A percentile compares a stretch with the other conserved stretches of the same genome.
These are phyloP conservation scores for Ophion obscuratus DNA, from an alignment of 2,888 invertebrate species.

Conservation along the genomic window DNA sequence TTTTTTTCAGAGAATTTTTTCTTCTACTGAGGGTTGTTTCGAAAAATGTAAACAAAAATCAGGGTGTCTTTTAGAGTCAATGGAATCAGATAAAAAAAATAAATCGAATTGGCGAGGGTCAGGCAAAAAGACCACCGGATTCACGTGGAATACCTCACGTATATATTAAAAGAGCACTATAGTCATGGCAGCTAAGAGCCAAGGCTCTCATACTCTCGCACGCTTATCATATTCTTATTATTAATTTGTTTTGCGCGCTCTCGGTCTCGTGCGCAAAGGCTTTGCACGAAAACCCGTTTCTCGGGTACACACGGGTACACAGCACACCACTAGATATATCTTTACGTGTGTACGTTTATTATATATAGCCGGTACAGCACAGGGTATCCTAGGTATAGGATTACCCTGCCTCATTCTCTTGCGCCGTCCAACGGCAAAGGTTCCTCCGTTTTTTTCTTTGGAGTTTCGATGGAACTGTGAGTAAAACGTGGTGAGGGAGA, in stretches of 20 bases:
- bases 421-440: slow-evolving; percentile 27
- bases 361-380: slow-evolving; percentile 31
- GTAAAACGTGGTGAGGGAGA: slow-evolving; percentile 4
- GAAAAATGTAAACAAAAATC: slow-evolving; percentile 48
- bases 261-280: slow-evolving; percentile 47
- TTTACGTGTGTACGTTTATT: not conserved
- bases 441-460: slow-evolving; percentile 15
- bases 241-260: slow-evolving; percentile 65
- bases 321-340: not conserved
- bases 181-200: slow-evolving; percentile 22
- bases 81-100: no score
- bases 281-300: slow-evolving; percentile 69
- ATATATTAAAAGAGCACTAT: slow-evolving; percentile 48
- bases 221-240: slow-evolving; percentile 68
- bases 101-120: no score
- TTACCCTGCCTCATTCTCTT: slow-evolving; percentile 53
- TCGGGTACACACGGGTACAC: slow-evolving; percentile 38
- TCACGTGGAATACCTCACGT: no score
- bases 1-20: no score
- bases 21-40: no score
- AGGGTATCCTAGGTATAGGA: slow-evolving; percentile 52
- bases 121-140: no score
- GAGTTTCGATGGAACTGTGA: slow-evolving; percentile 17
- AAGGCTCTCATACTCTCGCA: slow-evolving; percentile 45
- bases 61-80: no score